A percentile compares a stretch with the other conserved stretches of the same genome.
phyloP scores from a whole-genome alignment of 2,797 vertebrate species.

The Ispidina lecontei region DNA sequence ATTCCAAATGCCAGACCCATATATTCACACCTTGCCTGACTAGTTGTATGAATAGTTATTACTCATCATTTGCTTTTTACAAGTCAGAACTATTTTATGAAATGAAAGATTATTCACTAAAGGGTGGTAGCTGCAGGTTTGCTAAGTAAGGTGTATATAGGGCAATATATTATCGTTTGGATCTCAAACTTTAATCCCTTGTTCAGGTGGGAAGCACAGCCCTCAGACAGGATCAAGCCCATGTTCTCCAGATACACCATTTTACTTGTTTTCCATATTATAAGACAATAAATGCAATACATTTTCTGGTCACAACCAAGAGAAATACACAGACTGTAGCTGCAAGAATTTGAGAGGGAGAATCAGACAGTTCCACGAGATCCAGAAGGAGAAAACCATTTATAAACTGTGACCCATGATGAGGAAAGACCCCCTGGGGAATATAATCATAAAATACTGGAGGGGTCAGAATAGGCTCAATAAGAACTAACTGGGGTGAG shows the following conservation, averaged over 20 bases:
- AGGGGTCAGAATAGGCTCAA: neutral
- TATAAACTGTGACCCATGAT: neutral
- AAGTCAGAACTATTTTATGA: neutral
- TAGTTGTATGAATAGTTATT: neutral
- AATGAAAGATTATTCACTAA: neutral
- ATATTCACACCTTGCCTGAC: neutral
- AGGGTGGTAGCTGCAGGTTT: neutral
- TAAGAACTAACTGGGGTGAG: neutral
- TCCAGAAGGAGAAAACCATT: neutral
- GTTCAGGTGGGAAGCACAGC: neutral
- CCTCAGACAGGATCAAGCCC: neutral
- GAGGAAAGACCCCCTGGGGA: neutral
- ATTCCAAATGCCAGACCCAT: neutral
- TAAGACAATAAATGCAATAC: neutral
- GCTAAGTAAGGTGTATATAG: neutral
- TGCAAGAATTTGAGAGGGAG: neutral
- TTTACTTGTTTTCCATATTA: neutral
- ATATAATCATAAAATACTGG: neutral
- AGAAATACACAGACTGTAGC: neutral
- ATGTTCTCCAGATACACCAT: neutral
- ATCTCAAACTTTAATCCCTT: neutral
- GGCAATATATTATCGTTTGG: neutral
- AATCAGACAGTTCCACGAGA: neutral
- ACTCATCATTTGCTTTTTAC: conserved; percentile 11
- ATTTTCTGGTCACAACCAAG: neutral